Evolutionary conservation across 2,113 vertebrate genomes (phyloP), one percentile per base, ranked within the genome.

Genomic region (Chiloscyllium plagiosum): DNA sequence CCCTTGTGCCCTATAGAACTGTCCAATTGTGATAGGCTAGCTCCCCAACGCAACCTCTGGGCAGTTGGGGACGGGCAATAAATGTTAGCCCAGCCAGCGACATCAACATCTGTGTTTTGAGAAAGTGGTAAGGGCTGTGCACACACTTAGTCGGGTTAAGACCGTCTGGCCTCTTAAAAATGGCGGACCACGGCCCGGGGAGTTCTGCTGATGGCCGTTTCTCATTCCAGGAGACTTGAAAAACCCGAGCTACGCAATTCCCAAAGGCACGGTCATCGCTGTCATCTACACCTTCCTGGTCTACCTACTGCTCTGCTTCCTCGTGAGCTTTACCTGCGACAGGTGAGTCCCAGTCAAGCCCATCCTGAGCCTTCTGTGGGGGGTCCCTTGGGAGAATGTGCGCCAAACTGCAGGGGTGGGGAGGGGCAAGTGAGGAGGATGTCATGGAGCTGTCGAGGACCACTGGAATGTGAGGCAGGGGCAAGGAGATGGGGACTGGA

Each of bases 231-330:
- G 98, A 4, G 98, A 99, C 94, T 97, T 99, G 96, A 98, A 98
- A 97, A 98, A 98, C 95, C 98, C 98, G 0, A 99, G 98, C 95
- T 96, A 98, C 12, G 98, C 98, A 2, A 99, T 99, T 96, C 98
- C 98, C 2, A 97, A 98, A 97, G 98, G 98, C 87, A 99, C 98
- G 78, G 98, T 99, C 52, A 94, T 97, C 0, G 98, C 98, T 0
- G 98, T 99, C 0, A 70, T 97, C 24, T 99, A 98, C 96, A 99
- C 98, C 5, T 98, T 99, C 96, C 97, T 97, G 7, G 97, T 99
- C 96, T 99, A 99, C 50, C 85, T 98, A 15, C 97, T 99, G 52
- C 97, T 99, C 96, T 98, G 98, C 96, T 96, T 99, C 96, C 95
- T 99, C 96, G 97, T 98, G 96, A 97, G 98, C 96, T 97, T 98